Evolutionary conservation across 2,113 vertebrate genomes (phyloP).

Genomic region (Emydura subglobosa): DNA sequence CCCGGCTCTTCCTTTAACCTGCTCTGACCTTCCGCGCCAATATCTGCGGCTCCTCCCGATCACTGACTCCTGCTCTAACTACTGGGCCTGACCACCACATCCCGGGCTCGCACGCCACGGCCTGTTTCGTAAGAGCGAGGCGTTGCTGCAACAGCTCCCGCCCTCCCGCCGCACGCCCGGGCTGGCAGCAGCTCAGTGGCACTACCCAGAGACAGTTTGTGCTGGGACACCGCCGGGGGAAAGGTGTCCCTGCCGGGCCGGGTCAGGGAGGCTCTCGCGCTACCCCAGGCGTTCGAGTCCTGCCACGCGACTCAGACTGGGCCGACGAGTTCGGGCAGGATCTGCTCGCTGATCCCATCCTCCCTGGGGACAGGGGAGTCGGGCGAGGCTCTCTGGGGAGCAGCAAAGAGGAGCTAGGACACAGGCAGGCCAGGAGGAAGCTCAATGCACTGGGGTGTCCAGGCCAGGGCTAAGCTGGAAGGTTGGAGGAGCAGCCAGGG

Average conservation of each 20-base stretch:
- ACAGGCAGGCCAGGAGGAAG: too few relatives aligned
- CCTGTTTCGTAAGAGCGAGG: background rate
- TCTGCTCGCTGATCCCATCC: background rate
- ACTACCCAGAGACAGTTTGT: background rate
- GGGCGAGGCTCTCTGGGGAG: background rate
- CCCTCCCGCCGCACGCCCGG: background rate
- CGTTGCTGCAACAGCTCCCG: background rate
- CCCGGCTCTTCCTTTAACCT: too few relatives aligned
- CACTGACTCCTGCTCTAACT: background rate
- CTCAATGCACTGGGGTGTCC: too few relatives aligned
- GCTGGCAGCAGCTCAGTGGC: background rate
- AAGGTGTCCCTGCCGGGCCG: background rate
- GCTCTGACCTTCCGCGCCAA: background rate
- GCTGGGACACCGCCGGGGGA: background rate
- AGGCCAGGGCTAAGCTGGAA: too few relatives aligned
- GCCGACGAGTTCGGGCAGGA: background rate
- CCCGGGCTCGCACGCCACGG: background rate
- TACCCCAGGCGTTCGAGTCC: background rate
- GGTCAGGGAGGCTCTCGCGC: background rate
- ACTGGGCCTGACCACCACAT: background rate
- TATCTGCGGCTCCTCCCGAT: background rate
- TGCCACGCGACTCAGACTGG: background rate
- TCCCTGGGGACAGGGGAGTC: background rate
- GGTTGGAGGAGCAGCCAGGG: background rate
- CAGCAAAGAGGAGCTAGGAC: too few relatives aligned